Base-by-base conservation (phyloP, 2,888 invertebrate species). In the Oscheius sp. region DNA sequence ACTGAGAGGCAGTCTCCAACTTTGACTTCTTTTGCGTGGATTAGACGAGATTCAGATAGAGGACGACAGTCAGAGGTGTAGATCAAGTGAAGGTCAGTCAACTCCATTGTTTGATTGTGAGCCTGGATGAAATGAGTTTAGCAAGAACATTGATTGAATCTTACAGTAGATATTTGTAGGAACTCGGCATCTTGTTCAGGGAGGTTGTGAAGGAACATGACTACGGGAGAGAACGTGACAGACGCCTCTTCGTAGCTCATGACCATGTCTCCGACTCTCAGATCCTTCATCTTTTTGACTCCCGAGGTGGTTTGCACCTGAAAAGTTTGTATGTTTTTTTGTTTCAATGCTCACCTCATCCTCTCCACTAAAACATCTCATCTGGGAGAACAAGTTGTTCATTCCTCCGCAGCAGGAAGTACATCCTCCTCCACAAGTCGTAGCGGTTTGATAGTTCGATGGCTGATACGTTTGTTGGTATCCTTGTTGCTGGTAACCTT, bases 361-460 rank as follows among this genome's bases (percentile, higher is more conserved):
- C 53, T 88, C 85, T 11, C 86, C 86, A 59, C 83, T 84, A 80
- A 88, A 88, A 66, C 88, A 88, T 75, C 86, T 86, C 79, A 88
- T 57, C 21, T 37, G 2, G 1, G 47, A 32, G 47, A 73, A 50
- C 21, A 66, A 42, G 29, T 7, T 9, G 76, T 68, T 51, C 77
- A 10, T 75, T 76, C 29, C n/a, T 63, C 48, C n/a, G 7, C 48
- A 47, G n/a, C 58, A 58, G 29, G 29, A 35, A 7, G 70, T 37
- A 48, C 47, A 48, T 48, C 5, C 29, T 63, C 42, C 42, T 63
- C 63, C 63, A 48, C 63, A 63, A n/a, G 37, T 60, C 35, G 58
- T 13, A 58, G 11, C n/a, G 33, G 35, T 60, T 42, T 35, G 71
- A 48, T 78, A 75, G 9, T 70, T 55, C 11, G 78, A 68, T 3